A percentile compares a stretch with the other conserved stretches of the same genome.
Conservation (phyloP, 2,113 vertebrate species). For the Panurus biarmicus region DNA sequence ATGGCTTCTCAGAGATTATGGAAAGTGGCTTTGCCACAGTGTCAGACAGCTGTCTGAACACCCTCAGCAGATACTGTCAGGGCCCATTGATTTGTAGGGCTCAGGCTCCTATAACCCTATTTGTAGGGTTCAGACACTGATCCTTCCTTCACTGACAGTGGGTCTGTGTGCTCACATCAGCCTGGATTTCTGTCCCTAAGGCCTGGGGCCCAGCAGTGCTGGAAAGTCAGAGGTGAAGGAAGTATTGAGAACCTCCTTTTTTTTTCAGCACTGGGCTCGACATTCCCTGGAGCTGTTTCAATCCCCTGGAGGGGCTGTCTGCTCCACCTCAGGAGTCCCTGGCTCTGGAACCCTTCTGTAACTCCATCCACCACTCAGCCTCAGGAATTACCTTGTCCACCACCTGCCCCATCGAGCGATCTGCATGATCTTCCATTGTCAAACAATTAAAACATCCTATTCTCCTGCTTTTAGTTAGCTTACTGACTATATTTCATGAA, state of each 20-base stretch:
- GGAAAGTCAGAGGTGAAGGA: not conserved
- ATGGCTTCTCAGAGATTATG: not conserved
- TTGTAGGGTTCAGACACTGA: not conserved
- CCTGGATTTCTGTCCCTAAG: not conserved
- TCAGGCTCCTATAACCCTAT: fast-evolving
- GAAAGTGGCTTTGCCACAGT: not conserved
- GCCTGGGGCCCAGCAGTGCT: not conserved
- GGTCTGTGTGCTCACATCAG: not conserved
- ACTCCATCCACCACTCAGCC: not conserved
- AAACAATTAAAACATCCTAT: not conserved
- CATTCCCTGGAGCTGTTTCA: not conserved
- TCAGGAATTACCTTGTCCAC: fast-evolving
- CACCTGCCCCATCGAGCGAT: fast-evolving
- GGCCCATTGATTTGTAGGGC: too few relatives aligned
- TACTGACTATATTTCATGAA: not conserved
- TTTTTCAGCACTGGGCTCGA: not conserved
- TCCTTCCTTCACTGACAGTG: not conserved
- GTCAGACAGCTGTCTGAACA: not conserved
- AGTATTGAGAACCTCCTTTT: fast-evolving
- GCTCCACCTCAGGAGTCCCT: not conserved
- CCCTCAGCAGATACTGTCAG: not conserved
- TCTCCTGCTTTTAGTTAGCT: not conserved
- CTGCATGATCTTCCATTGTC: not conserved
- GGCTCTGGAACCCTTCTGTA: not conserved
- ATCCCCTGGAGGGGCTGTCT: not conserved